Conservation (phyloP, 2,113 vertebrate species). For the Hippopotamus amphibius region DNA sequence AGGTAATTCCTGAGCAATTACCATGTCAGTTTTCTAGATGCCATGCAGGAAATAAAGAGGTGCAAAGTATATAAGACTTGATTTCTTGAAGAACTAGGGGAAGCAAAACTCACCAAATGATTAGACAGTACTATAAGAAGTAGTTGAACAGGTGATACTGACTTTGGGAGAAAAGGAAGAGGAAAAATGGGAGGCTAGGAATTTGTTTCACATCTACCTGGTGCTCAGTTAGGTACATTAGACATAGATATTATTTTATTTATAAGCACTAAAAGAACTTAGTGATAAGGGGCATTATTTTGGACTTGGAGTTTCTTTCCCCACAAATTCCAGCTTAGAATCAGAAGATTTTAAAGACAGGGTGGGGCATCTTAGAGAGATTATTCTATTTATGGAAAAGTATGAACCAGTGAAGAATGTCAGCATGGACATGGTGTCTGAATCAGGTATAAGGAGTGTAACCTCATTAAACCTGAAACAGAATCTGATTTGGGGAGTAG, state of each 20-base stretch:
- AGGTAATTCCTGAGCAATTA: background rate
- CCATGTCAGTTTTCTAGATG: background rate
- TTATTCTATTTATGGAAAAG: background rate
- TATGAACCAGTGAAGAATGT: background rate
- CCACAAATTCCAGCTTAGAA: background rate
- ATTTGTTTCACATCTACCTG: background rate
- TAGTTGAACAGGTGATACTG: background rate
- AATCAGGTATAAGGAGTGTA: background rate
- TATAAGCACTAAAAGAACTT: constrained; percentile 32
- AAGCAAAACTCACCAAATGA: constrained; percentile 13
- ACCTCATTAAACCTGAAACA: background rate
- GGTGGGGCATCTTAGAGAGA: background rate
- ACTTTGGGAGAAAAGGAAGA: background rate
- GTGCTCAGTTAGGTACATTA: background rate
- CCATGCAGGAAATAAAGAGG: background rate
- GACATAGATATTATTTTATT: background rate
- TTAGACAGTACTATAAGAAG: constrained; percentile 12
- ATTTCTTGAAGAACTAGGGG: constrained; percentile 24
- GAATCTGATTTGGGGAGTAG: background rate
- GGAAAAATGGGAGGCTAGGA: background rate
- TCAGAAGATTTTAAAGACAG: constrained; percentile 50
- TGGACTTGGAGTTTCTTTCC: background rate
- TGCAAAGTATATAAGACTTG: background rate
- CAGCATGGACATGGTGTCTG: background rate
- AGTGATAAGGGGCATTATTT: constrained; percentile 12